Percentiles rank a stretch among this genome's conserved stretches.
phyloP scores from a whole-genome alignment of 2,888 invertebrate species.

The Omphaloscelis lunosa region DNA sequence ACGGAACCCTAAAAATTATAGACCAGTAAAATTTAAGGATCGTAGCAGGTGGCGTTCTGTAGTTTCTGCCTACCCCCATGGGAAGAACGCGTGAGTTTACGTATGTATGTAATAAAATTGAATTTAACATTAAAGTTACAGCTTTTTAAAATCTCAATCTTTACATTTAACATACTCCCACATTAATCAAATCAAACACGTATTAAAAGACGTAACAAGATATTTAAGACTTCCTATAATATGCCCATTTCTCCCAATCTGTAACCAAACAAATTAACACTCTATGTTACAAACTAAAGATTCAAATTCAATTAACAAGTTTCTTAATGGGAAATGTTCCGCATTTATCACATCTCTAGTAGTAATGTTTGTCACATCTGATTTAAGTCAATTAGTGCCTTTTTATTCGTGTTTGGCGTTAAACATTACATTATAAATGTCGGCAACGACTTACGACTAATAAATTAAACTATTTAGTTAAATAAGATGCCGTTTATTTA shows the following conservation, averaged over 20 bases:
- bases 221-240: slow-evolving; percentile 21
- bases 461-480: slow-evolving; percentile 67
- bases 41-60: too few species aligned
- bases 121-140: neutral
- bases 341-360: slow-evolving; percentile 65
- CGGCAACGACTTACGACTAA: slow-evolving; percentile 54
- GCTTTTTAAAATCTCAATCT: neutral
- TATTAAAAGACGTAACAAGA: slow-evolving; percentile 37
- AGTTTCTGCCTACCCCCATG: too few species aligned
- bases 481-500: slow-evolving; percentile 63
- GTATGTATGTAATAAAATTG: neutral
- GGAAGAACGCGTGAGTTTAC: neutral
- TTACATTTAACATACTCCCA: neutral
- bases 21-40: too few species aligned
- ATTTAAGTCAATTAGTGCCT: slow-evolving; percentile 73
- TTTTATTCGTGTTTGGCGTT: slow-evolving; percentile 63
- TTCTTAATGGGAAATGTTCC: slow-evolving; percentile 53
- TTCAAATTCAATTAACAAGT: slow-evolving; percentile 19
- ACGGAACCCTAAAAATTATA: too few species aligned
- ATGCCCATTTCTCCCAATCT: slow-evolving; percentile 5
- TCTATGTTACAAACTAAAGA: neutral
- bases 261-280: neutral
- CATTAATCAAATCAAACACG: slow-evolving; percentile 20
- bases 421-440: slow-evolving; percentile 61
- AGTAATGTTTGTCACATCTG: slow-evolving; percentile 70